Conservation (phyloP, 2,888 invertebrate genomes). For the Fissipunctia ypsillon region DNA sequence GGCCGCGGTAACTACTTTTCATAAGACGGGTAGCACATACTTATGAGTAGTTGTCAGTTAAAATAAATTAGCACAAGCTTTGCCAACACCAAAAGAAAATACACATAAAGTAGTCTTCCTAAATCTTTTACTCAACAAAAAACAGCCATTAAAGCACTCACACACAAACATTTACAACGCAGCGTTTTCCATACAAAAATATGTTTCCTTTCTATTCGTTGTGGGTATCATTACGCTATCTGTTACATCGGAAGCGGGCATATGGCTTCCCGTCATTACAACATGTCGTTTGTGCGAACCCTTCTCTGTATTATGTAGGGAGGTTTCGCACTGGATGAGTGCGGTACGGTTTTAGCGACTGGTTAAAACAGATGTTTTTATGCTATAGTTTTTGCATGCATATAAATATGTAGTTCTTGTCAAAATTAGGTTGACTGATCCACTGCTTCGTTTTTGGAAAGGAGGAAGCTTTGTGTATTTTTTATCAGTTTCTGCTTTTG, state of each 20-base stretch:
- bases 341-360: slow-evolving; percentile 10
- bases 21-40: background rate
- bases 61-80: background rate
- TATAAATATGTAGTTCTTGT: background rate
- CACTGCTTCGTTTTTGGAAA: background rate
- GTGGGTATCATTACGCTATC: slow-evolving; percentile 67
- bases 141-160: slow-evolving; percentile 40
- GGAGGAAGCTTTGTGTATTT: background rate
- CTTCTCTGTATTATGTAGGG: slow-evolving; percentile 55
- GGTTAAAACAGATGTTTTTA: background rate
- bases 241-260: slow-evolving; percentile 66
- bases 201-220: slow-evolving; percentile 65
- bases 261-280: slow-evolving; percentile 68
- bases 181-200: slow-evolving; percentile 62
- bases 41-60: background rate
- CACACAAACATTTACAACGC: slow-evolving; percentile 54
- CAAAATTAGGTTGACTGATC: background rate
- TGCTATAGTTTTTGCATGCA: no score
- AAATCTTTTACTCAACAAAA: slow-evolving; percentile 32
- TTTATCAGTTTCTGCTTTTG: no score
- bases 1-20: background rate
- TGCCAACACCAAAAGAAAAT: slow-evolving; percentile 14
- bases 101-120: slow-evolving; percentile 25
- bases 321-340: slow-evolving; percentile 36
- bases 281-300: slow-evolving; percentile 67